phyloP scores from a whole-genome alignment of 2,113 vertebrate species.

The Procapra przewalskii region DNA sequence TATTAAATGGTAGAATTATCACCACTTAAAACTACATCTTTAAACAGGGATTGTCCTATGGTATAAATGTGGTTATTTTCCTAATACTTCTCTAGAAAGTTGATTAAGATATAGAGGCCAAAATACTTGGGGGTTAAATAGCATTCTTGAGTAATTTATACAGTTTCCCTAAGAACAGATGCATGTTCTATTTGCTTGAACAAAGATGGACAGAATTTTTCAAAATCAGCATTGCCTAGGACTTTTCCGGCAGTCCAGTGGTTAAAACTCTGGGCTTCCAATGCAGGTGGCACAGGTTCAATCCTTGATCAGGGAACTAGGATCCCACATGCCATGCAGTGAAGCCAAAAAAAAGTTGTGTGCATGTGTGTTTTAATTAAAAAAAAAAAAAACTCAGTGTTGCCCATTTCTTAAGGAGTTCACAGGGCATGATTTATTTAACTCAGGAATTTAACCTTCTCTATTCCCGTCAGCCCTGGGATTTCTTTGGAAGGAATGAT shows the following conservation, averaged over 20 bases:
- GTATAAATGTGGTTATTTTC: background rate
- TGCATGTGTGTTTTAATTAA: background rate
- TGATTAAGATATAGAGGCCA: background rate
- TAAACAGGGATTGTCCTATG: background rate
- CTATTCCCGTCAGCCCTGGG: background rate
- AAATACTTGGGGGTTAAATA: background rate
- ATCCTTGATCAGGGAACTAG: background rate
- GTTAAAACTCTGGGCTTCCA: background rate
- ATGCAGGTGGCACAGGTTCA: rapidly evolving
- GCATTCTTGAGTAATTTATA: background rate
- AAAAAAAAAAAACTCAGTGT: background rate
- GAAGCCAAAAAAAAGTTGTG: background rate
- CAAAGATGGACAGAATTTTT: background rate
- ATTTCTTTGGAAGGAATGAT: too few relatives aligned
- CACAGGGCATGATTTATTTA: background rate
- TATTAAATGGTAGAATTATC: background rate
- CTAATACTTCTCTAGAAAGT: background rate
- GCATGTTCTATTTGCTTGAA: background rate
- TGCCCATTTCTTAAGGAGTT: background rate
- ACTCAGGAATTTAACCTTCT: background rate
- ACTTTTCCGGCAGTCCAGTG: background rate
- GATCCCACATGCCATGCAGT: background rate
- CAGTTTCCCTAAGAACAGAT: background rate
- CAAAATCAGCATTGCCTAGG: background rate
- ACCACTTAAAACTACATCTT: background rate